These are phyloP conservation scores for Pavo muticus DNA, from an alignment of 2,113 vertebrate genomes.

Conservation along the genomic window DNA sequence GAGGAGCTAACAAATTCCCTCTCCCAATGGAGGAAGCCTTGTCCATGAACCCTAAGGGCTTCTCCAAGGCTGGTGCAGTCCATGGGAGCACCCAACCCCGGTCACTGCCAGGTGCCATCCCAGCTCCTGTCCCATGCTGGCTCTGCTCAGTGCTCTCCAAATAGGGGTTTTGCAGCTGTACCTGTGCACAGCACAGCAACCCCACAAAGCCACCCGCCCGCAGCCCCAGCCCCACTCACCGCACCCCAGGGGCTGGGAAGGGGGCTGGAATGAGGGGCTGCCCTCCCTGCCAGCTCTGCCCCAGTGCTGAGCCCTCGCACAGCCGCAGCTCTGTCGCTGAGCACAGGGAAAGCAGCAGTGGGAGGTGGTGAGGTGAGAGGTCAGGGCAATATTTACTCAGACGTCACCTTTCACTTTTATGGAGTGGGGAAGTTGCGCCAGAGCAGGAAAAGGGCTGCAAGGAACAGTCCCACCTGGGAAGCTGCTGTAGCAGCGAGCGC, in stretches of 20 bases:
- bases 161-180: fast-evolving
- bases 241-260: too few species aligned
- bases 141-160: not conserved
- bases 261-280: not conserved
- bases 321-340: not conserved
- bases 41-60: not conserved
- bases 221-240: not conserved
- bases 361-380: conserved; percentile 71
- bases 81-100: not conserved
- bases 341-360: not conserved
- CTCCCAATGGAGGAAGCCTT: fast-evolving
- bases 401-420: conserved; percentile 76
- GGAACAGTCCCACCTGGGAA: not conserved
- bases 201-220: not conserved
- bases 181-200: not conserved
- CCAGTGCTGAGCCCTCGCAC: not conserved
- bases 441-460: conserved; percentile 57
- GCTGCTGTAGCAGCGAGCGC: fast-evolving
- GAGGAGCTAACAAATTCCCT: not conserved
- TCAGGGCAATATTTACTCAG: conserved; percentile 79
- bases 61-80: not conserved
- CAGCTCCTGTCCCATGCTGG: fast-evolving
- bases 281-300: not conserved
- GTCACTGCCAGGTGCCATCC: fast-evolving
- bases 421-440: conserved; percentile 55